Conservation (phyloP, 1,140 invertebrate genomes). For the Drosophila eugracilis region DNA sequence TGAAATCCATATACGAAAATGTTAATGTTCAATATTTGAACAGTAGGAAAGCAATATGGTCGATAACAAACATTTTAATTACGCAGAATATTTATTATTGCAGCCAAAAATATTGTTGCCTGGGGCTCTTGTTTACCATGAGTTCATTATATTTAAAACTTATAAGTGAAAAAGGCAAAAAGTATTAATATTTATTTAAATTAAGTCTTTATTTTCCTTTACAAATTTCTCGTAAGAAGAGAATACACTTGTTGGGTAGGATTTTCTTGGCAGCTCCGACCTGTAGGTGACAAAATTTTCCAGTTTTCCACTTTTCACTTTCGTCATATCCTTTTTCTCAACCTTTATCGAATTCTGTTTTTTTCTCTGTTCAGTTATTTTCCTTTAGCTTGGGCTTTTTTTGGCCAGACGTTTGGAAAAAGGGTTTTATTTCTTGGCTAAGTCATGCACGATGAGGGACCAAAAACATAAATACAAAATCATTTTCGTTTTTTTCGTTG, state of each 20-base stretch:
- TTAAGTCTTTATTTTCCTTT: neutral
- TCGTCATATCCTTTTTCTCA: neutral
- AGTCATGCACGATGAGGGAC: conserved; percentile 33
- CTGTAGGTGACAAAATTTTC: too few species aligned
- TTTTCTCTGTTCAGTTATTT: neutral
- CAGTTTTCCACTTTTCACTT: neutral
- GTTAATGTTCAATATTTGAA: neutral
- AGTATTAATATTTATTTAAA: neutral
- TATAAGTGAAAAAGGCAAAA: too few species aligned
- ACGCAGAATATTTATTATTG: neutral
- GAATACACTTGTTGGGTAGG: too few species aligned
- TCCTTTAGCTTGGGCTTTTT: conserved; percentile 2
- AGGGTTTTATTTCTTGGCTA: conserved; percentile 27
- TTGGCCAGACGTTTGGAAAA: conserved; percentile 7
- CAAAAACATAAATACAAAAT: conserved; percentile 42
- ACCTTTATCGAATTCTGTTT: neutral
- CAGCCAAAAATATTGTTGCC: neutral
- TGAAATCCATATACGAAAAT: neutral
- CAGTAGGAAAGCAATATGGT: neutral
- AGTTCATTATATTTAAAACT: too few species aligned
- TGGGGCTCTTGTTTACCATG: neutral
- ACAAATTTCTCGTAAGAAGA: too few species aligned
- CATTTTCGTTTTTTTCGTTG: conserved; percentile 25
- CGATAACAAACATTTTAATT: neutral
- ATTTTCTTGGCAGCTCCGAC: too few species aligned